Evolutionary conservation across 2,113 vertebrate genomes (phyloP).

Genomic region (Astur gentilis): DNA sequence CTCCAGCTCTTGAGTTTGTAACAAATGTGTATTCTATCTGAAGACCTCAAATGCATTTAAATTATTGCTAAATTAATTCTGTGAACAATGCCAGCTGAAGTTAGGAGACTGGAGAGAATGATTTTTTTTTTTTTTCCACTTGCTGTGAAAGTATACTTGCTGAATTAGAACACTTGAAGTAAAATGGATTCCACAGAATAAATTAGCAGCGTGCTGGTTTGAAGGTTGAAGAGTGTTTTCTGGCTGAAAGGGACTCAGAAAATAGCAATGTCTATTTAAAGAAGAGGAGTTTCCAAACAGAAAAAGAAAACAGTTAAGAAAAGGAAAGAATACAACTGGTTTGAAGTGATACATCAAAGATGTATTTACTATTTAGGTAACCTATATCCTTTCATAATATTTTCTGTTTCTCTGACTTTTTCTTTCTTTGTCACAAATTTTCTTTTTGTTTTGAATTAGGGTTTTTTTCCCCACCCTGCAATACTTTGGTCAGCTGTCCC

Average conservation of each 20-base stretch:
- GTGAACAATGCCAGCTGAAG: background rate
- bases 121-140: background rate
- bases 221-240: background rate
- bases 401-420: background rate
- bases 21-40: background rate
- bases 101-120: background rate
- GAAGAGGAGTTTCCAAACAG: background rate
- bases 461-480: fast-evolving
- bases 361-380: background rate
- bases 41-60: background rate
- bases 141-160: background rate
- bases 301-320: background rate
- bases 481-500: background rate
- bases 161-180: background rate
- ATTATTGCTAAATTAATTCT: background rate
- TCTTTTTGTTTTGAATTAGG: background rate
- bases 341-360: background rate
- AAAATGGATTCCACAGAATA: background rate
- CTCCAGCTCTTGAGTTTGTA: background rate
- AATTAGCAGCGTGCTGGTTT: background rate
- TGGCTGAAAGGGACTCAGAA: background rate
- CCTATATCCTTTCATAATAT: background rate
- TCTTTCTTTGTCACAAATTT: background rate
- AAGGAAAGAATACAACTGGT: background rate
- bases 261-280: background rate